Percentiles rank a stretch among this genome's conserved stretches.
Evolutionary conservation across 2,113 vertebrate genomes (phyloP).

Genomic region (Nyctibius bracteatus): DNA sequence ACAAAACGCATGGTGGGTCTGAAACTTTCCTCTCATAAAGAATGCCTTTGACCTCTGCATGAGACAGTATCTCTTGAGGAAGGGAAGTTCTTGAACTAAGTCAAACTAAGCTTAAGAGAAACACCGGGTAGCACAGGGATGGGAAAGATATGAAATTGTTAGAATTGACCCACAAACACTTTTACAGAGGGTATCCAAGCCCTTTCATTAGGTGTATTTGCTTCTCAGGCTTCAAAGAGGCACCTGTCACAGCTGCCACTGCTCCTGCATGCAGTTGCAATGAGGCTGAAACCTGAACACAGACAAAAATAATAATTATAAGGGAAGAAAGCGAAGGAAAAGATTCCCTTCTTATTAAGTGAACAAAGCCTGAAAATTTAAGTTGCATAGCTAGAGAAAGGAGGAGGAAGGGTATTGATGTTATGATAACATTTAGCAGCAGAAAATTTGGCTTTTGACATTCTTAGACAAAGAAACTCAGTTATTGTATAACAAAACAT

Average conservation of each 20-base stretch:
- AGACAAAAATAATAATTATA: constrained; percentile 11
- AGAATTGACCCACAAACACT: not conserved
- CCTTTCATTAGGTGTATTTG: not conserved
- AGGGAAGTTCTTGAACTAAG: not conserved
- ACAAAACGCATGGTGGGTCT: accelerated
- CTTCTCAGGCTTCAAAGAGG: constrained; percentile 21
- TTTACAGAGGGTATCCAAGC: not conserved
- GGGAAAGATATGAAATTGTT: not conserved
- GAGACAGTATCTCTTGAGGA: not conserved
- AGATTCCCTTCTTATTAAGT: not conserved
- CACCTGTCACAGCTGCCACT: not conserved
- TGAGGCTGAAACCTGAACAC: not conserved
- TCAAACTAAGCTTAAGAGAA: not conserved
- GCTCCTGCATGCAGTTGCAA: not conserved
- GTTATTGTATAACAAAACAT: not conserved
- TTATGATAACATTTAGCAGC: not conserved
- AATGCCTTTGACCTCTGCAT: not conserved
- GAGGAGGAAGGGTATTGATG: not conserved
- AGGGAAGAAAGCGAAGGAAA: not conserved
- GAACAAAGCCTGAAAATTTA: constrained; percentile 16
- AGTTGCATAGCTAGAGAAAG: not conserved
- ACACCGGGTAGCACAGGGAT: not conserved
- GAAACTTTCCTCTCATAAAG: not conserved
- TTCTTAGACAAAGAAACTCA: not conserved
- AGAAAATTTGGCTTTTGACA: not conserved